A percentile compares a stretch with the other conserved stretches of the same genome.
Conservation (phyloP, 2,113 vertebrate species). For the Turnix velox region DNA sequence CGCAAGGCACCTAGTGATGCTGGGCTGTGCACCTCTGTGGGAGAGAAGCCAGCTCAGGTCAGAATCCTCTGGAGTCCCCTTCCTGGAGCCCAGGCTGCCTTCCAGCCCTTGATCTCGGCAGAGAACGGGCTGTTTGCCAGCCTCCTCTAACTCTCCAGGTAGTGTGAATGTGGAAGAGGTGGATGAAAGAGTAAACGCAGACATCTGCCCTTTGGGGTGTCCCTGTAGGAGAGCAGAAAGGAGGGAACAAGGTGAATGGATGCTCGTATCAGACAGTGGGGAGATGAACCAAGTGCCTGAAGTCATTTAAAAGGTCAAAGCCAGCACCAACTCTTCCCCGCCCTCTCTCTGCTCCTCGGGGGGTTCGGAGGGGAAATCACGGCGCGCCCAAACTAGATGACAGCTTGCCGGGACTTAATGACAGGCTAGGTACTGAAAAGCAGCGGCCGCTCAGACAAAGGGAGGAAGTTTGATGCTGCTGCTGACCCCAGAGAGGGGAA, state of each 20-base stretch:
- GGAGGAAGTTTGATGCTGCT: not conserved
- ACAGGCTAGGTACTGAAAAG: not conserved
- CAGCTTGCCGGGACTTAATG: conserved; percentile 16
- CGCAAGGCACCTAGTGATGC: not conserved
- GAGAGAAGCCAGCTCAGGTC: not conserved
- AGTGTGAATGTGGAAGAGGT: not conserved
- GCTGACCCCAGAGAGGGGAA: not conserved
- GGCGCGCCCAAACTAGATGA: not conserved
- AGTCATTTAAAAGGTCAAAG: not conserved
- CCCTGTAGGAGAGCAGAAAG: not conserved
- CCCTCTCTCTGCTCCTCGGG: not conserved
- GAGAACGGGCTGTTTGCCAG: not conserved
- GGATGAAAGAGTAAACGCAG: not conserved
- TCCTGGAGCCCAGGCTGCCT: not conserved
- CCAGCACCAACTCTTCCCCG: not conserved
- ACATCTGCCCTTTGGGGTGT: not conserved
- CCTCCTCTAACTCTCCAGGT: fast-evolving
- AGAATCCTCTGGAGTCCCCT: not conserved
- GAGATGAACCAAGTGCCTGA: not conserved
- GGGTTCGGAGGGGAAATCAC: not conserved
- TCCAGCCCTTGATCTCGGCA: not conserved
- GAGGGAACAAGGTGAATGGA: not conserved
- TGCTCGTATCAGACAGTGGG: not conserved
- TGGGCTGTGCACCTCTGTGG: not conserved
- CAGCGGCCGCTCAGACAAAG: not conserved